Base-by-base conservation (phyloP, 2,113 vertebrate genomes). In the Pongo pygmaeus region DNA sequence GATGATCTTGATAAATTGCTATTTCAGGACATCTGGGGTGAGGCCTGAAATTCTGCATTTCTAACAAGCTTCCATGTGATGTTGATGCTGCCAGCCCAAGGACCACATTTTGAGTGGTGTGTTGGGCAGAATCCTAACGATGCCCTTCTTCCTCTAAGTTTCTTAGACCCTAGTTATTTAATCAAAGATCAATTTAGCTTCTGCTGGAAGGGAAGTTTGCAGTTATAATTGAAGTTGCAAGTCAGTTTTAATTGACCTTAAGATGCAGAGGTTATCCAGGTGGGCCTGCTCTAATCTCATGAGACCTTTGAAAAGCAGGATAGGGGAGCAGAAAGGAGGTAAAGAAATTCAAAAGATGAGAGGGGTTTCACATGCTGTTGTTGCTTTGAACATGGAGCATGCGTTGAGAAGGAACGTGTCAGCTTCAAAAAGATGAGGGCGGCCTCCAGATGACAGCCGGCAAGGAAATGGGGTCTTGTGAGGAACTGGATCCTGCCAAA, bases 31-130 rank as follows among this genome's bases (percentile, higher is more conserved):
- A 20, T 93, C 57, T 84, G 48, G 52, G 85, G n/a, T 70, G 27
- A 89, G 16, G 48, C 7, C 96, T 86, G 85, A 84, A 57, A 70
- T 74, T 52, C 67, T 92, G 67, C 55, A 67, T 97, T 97, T 86
- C 40, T 70, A 87, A 80, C 43, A 46, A 30, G 46, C 14, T 95
- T n/a, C 43, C 25, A 25, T 40, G 52, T 64, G 61, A 61, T 40
- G 17, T 16, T 11, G 52, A 2, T 43, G 35, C 22, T 79, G 35
- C 30, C 78, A 5, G 55, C 40, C 79, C 48, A 86, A 94, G 22
- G 64, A 75, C 27, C 72, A 59, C 50, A n/a, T 55, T 84, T 80
- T 70, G 55, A 91, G 18, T 23, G 22, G 2, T 16, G 5, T 67
- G 2, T 55, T 67, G 4, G 75, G 17, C 25, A 86, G 86, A 95